Evolutionary conservation across 2,888 invertebrate genomes (phyloP), one percentile per base, ranked within the genome.

Genomic region (Shargacucullia verbasci): DNA sequence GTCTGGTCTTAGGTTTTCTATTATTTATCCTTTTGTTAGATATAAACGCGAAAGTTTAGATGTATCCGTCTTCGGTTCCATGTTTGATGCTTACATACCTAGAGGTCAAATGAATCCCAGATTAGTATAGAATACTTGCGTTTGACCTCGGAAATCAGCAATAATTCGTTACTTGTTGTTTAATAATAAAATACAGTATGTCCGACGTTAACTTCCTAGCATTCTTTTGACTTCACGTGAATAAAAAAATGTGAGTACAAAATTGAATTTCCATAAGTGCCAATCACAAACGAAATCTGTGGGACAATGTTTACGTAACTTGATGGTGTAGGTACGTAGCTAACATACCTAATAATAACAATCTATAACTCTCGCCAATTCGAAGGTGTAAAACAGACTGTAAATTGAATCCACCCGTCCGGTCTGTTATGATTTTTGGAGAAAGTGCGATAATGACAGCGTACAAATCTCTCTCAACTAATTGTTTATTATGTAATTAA

Each of bases 391-490:
- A 76, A 73, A 67, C 67, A 60, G 47, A 56, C 44, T 48, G 50
- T 65, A 55, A 54, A 69, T 60, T 45, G 53, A 66, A 59, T 48
- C 39, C 60, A 61, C 44, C 44, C 59, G 61, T 62, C 64, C 44
- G 62, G 59, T 47, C 61, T 75, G 68, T 69, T 75, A 71, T 74
- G 65, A 77, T 77, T 71, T 76, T 71, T 10, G 75, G 77, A 64
- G 75, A 76, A 77, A 76, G 75, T 74, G 63, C 35, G 40, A 60
- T 64, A 73, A 67, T 71, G 63, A 66, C 63, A 56, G 59, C 68
- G 56, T 44, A 71, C 56, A 62, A 74, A 74, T 74, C 59, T 74
- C 71, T 63, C 69, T 53, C 43, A 41, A 45, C 49, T 73, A 64
- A 70, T 70, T 71, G 60, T 71, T 63, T 71, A 69, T 68, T 71